These are phyloP conservation scores for Drosophila tripunctata DNA, from an alignment of 2,888 invertebrate genomes.

Conservation along the genomic window DNA sequence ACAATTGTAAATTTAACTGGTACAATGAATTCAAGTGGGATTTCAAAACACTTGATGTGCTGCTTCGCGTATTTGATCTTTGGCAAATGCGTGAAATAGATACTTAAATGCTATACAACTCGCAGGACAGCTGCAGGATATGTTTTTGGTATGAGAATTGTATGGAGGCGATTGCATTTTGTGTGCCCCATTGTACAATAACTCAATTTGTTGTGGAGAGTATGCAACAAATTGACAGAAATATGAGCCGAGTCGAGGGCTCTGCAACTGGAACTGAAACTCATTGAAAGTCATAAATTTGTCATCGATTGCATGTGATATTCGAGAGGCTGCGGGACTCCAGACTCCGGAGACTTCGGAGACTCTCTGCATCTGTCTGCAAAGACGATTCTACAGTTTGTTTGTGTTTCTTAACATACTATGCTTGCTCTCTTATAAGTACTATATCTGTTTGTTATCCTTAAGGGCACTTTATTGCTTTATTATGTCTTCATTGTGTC, in stretches of 20 bases:
- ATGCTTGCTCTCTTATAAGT: conserved; percentile 24
- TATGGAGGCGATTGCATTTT: conserved; percentile 17
- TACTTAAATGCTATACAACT: conserved; percentile 51
- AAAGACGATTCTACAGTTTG: neutral
- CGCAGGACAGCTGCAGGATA: conserved; percentile 51
- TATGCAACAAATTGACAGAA: conserved; percentile 75
- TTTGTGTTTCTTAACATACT: conserved; percentile 38
- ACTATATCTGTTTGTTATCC: conserved; percentile 70
- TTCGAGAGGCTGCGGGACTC: conserved; percentile 58
- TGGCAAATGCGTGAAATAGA: conserved; percentile 76
- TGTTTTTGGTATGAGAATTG: neutral
- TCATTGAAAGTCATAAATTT: conserved; percentile 74
- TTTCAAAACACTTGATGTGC: conserved; percentile 51
- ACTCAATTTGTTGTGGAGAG: conserved; percentile 61
- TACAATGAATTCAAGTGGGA: conserved; percentile 55
- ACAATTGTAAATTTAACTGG: conserved; percentile 12
- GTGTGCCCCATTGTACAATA: conserved; percentile 45
- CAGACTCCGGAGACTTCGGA: conserved; percentile 1
- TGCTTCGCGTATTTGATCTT: conserved; percentile 45
- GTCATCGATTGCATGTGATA: conserved; percentile 80
- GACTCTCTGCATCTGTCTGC: conserved; percentile 34
- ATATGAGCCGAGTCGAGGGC: conserved; percentile 61
- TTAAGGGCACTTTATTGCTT: conserved; percentile 73
- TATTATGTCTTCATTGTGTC: conserved; percentile 73
- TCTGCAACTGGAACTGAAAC: conserved; percentile 14